phyloP scores from a whole-genome alignment of 2,888 invertebrate genomes.

The Mimumesa dahlbomi region DNA sequence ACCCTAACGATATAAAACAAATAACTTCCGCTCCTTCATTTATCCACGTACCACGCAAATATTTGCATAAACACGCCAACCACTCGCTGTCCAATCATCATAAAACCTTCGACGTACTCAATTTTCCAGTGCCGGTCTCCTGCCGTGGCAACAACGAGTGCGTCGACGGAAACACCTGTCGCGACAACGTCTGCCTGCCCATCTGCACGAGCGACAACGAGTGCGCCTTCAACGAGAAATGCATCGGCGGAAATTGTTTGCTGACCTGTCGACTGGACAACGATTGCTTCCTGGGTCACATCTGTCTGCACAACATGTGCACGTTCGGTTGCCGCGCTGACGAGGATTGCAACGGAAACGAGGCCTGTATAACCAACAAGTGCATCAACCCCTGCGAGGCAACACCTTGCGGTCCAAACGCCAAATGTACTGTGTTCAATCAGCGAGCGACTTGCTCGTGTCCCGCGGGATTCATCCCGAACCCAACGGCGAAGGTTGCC shows the following conservation, averaged over 20 bases:
- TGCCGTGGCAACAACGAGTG: constrained; percentile 88
- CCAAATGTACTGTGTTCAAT: constrained; percentile 89
- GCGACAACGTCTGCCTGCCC: constrained; percentile 91
- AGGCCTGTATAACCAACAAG: constrained; percentile 90
- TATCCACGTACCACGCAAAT: no score
- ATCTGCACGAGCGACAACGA: constrained; percentile 88
- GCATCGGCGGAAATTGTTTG: constrained; percentile 90
- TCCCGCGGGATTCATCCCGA: constrained; percentile 89
- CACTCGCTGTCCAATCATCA: no score
- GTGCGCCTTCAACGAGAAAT: constrained; percentile 95
- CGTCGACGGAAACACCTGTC: constrained; percentile 86
- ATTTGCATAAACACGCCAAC: no score
- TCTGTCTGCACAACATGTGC: constrained; percentile 92
- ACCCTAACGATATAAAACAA: neutral
- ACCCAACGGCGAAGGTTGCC: constrained; percentile 93
- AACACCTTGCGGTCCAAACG: constrained; percentile 92
- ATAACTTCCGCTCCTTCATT: neutral
- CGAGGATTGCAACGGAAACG: constrained; percentile 92
- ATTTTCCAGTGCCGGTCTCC: constrained; percentile 90
- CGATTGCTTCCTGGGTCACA: constrained; percentile 95
- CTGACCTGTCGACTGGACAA: constrained; percentile 95
- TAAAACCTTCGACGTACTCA: no score
- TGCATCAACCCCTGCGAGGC: constrained; percentile 89
- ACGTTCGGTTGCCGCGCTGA: constrained; percentile 92
- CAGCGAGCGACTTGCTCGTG: constrained; percentile 92